Base-by-base conservation (phyloP, 1,140 invertebrate genomes). In the Solenopsis fugax region DNA sequence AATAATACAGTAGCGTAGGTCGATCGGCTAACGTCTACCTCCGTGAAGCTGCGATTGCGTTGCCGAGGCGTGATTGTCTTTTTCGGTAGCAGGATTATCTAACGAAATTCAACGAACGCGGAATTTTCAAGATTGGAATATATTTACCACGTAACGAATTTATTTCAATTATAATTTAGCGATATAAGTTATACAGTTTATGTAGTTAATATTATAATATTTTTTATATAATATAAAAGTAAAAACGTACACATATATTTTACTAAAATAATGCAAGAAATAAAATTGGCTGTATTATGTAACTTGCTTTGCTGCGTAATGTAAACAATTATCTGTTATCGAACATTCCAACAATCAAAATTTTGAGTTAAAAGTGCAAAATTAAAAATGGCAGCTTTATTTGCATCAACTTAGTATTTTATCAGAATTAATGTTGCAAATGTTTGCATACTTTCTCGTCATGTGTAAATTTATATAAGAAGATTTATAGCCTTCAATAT, bases 1-100 rank as follows among this genome's bases (percentile, higher is more conserved):
- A 89, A 77, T 85, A 85, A 89, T 89, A 64, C 37, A 64, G 41
- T 72, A 48, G 78, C 72, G 80, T 84, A 41, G 86, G 71, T 71
- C 41, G 71, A 75, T 37, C 69, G 69, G 18, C 52, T 60, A 52
- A 62, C 81, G 69, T 75, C 58, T 84, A 76, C 29, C 60, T 72
- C 16, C 60, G 37, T 87, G 24, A 82, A 82, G 65, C 67, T 72
- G 65, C 54, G 64, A 41, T 37, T 81, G 21, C 52, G 56, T 58
- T 7, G 29, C 16, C n/a, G 21, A 84, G 62, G 58, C n/a, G 41
- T 48, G 52, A 65, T 67, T 60, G 29, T 69, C 13, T 50, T 58
- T 45, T 16, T 54, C 29, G 41, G 12, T 12, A 16, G 1, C 4
- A n/a, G 29, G n/a, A 50, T 12, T 72, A 72, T n/a, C 7, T 24